A percentile compares a stretch with the other conserved stretches of the same genome.
Conservation (phyloP, 2,888 invertebrate species). For the Abscondita cerata region DNA sequence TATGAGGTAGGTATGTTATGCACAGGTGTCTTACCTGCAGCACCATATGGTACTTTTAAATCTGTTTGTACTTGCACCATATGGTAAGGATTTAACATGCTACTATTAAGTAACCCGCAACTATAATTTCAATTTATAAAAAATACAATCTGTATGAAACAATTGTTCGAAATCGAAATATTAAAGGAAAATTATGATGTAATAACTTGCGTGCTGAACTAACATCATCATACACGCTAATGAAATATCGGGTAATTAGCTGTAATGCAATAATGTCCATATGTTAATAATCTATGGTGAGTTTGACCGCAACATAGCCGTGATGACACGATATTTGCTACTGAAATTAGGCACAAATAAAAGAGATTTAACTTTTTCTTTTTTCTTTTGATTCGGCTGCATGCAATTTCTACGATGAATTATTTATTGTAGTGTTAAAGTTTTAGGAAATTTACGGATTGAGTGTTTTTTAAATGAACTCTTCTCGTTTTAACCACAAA, state of each 20-base stretch:
- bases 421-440: constrained; percentile 10
- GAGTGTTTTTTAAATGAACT: constrained; percentile 5
- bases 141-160: constrained; percentile 1
- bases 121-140: not conserved
- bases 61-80: constrained; percentile 24
- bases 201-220: constrained; percentile 34
- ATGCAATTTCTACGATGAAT: constrained; percentile 16
- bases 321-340: constrained; percentile 32
- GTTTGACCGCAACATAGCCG: constrained; percentile 32
- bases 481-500: constrained; percentile 6
- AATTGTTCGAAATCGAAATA: constrained; percentile 8
- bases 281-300: constrained; percentile 50
- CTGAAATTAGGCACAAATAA: constrained; percentile 25
- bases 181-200: constrained; percentile 28
- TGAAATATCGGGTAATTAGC: constrained; percentile 57
- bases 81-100: constrained; percentile 8
- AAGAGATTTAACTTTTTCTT: constrained; percentile 20
- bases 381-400: constrained; percentile 7
- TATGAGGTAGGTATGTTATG: constrained; percentile 20
- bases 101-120: not conserved
- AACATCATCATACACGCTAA: constrained; percentile 50
- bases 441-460: not conserved
- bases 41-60: constrained; percentile 28
- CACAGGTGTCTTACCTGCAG: constrained; percentile 24
- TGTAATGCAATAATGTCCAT: constrained; percentile 55